Conservation (phyloP, 2,797 vertebrate genomes). For the Varecia variegata region DNA sequence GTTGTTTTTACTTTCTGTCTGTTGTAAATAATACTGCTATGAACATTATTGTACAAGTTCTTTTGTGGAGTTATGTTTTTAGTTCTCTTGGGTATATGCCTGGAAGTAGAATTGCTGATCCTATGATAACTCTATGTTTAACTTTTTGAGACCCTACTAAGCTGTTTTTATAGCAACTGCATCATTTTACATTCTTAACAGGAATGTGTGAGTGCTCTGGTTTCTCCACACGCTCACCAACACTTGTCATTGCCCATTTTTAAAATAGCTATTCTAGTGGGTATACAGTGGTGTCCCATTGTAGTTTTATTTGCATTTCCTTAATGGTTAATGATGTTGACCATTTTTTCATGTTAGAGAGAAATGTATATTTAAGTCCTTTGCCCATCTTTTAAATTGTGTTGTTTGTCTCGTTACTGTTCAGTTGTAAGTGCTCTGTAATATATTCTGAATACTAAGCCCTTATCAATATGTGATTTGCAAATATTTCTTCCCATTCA, state of each 20-base stretch:
- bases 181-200: not conserved
- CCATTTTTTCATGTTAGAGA: not conserved
- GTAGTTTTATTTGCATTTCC: not conserved
- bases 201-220: not conserved
- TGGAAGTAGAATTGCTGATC: not conserved
- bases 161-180: not conserved
- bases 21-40: not conserved
- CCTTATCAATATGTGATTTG: not conserved
- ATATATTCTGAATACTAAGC: not conserved
- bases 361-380: not conserved
- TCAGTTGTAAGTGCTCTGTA: not conserved
- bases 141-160: not conserved
- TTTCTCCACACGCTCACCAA: not conserved
- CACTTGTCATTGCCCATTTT: not conserved
- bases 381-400: not conserved
- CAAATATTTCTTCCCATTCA: conserved; percentile 28
- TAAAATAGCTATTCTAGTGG: not conserved
- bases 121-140: not conserved
- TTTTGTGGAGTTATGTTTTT: not conserved
- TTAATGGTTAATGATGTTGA: not conserved
- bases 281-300: not conserved
- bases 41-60: not conserved
- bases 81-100: not conserved
- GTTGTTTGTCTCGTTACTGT: not conserved
- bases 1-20: not conserved